Base-by-base conservation (phyloP, 2,888 invertebrate genomes). In the Morpho helenor region DNA sequence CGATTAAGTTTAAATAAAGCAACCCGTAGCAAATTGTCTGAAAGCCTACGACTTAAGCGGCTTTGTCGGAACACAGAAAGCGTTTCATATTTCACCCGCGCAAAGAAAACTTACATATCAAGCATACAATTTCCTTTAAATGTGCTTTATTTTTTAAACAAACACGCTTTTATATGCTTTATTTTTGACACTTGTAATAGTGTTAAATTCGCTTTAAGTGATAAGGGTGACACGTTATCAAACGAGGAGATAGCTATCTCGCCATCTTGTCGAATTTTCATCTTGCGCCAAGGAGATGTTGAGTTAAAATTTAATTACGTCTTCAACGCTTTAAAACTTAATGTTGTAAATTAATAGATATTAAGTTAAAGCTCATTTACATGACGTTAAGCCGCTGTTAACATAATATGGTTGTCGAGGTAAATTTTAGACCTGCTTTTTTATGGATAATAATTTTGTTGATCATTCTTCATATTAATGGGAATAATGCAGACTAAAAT, bases 191-290 rank as follows among this genome's bases (percentile, higher is more conserved):
- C 41, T 53, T 42, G 8, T 16, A 46, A 52, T 40, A 44, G 39
- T 45, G 40, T 52, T 47, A 22, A 53, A 47, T 53, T 53, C 40
- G 46, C 46, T 53, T 7, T 41, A 41, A 47, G 22, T 40, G 9
- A 46, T 57, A 50, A 60, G 47, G 50, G 40, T 9, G 42, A 56
- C 48, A 52, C 51, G 46, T 57, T 54, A 57, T 59, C 52, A 56
- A 52, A 60, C 56, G 53, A 47, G n/a, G 5, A 7, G 8, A 9
- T 23, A 40, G 16, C 50, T 56, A 62, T 59, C 57, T 75, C 81
- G 81, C 81, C 81, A 82, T 81, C 76, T 81, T 81, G 77, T 73
- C 66, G 64, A 66, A 64, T 61, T 68, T 72, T 71, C 68, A 73
- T 73, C 73, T 69, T 67, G 67, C 67, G 67, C 67, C 63, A 59